Conservation (phyloP, 2,888 invertebrate species). For the Volucella inflata region DNA sequence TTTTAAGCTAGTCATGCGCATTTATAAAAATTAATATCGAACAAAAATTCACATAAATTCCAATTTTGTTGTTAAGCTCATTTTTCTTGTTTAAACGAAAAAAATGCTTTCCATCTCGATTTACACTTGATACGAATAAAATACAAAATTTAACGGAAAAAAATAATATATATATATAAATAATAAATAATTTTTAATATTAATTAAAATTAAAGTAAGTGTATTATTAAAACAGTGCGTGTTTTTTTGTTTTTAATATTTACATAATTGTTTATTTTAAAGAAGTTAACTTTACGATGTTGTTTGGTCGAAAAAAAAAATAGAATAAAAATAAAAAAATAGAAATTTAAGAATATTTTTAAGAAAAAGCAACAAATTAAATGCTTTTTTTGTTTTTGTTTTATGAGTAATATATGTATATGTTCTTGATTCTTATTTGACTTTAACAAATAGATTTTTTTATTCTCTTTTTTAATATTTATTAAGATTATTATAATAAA, state of each 20-base stretch:
- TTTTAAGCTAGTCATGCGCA: too few species aligned
- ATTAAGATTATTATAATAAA: constrained; percentile 11
- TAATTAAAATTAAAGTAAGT: constrained; percentile 12
- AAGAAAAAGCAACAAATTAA: background rate
- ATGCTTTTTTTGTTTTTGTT: background rate
- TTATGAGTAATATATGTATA: background rate
- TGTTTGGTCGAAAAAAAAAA: background rate
- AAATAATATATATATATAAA: constrained; percentile 6
- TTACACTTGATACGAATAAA: constrained; percentile 36
- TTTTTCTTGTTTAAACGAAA: background rate
- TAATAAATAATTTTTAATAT: background rate
- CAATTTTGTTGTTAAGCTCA: background rate
- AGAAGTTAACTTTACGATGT: constrained; percentile 7
- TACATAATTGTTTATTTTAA: constrained; percentile 27
- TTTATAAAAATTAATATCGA: background rate
- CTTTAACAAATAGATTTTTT: constrained; percentile 4
- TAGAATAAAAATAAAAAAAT: constrained; percentile 4
- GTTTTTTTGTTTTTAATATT: constrained; percentile 41
- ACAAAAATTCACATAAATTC: constrained; percentile 18
- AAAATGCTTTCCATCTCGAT: constrained; percentile 67
- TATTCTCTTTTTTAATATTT: background rate
- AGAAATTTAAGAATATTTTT: background rate
- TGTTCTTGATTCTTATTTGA: constrained; percentile 11
- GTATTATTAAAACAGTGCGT: constrained; percentile 41
- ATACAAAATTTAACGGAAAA: constrained; percentile 7